Base-by-base conservation (phyloP, 2,113 vertebrate species). In the Elachura formosa region DNA sequence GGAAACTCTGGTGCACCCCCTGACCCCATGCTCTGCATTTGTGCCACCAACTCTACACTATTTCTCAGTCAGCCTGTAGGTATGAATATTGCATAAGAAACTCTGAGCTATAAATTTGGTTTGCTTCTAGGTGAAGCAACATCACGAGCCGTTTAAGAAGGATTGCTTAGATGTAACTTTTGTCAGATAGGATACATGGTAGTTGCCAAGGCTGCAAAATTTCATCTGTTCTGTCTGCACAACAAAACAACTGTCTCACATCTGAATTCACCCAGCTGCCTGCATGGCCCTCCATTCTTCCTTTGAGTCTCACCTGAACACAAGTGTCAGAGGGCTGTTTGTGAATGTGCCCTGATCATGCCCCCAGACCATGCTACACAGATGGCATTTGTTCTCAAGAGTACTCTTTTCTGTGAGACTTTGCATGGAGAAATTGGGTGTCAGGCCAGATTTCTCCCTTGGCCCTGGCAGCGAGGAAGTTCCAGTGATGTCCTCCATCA, bases 41-140 rank as follows among this genome's bases (percentile, higher is more conserved):
- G 3, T 95, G 83, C 85, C 85, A 93, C 43, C 5, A 7, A 46
- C 59, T 83, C 67, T 31, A 40, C 49, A 6, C 8, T 26, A 63
- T 82, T 73, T 93, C 82, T 87, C 62, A 48, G 78, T 54, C 82
- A 69, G 64, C 41, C 59, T 69, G 25, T 25, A 92, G 90, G 67
- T 63, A 93, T 92, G 54, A 34, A 34, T 31, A 74, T 80, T 96
- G 90, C 88, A 45, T 96, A 94, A 94, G 95, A 94, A 92, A 74
- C 22, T 75, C 61, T 11, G 41, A 83, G 41, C 71, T 93, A 56
- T 49, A 87, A 79, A 49, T 7, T 83, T 1, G 40, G 13, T 64
- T 72, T 87, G 22, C 58, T 77, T 90, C 34, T 84, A 77, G 55
- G 43, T 90, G 79, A 88, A 92, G 54, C 55, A 77, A 62, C 34